Evolutionary conservation across 2,888 invertebrate genomes (phyloP), one percentile per base, ranked within the genome.

Genomic region (Luffia ferchaultella): DNA sequence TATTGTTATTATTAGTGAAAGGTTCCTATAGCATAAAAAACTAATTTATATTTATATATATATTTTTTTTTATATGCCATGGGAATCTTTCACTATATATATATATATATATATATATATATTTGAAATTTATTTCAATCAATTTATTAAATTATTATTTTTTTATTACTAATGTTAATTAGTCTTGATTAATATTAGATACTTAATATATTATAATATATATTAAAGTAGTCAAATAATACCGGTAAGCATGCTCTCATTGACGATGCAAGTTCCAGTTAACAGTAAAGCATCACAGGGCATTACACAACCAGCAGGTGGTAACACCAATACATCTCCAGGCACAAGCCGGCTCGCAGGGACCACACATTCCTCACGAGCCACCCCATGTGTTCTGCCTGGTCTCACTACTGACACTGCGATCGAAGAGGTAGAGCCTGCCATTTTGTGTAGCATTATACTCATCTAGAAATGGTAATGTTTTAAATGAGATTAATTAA

Each of bases 171-270:
- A 42, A 42, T 3, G 3, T 16, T 42, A 9, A 16, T 15, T 3
- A 42, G 5, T 16, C 5, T 5, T 9, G 43, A 16, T 9, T 9
- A 16, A 42, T 42, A 15, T 16, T 3, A 30, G 3, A 30, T 7
- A 30, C 3, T 30, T 12, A 7, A 30, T 7, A 30, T 30, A 30
- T 7, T 3, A 12, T 7, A 30, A 30, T 7, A 30, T 30, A 30
- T 30, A 30, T 7, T 30, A 30, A 30, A 30, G n/a, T 53, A 42
- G 61, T 62, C 68, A n/a, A n/a, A n/a, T n/a, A n/a, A n/a, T n/a
- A 92, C 93, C 95, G 55, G 97, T 97, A 2, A 97, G 87, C 93
- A 96, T 95, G 65, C 95, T 93, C 76, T 97, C 97, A 68, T 97
- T 96, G 52, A 97, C 94, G 59, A 97, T 94, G 64, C 94, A 95